Evolutionary conservation across 2,888 invertebrate genomes (phyloP), one percentile per base, ranked within the genome.

Genomic region (Entomobrya multifasciata): DNA sequence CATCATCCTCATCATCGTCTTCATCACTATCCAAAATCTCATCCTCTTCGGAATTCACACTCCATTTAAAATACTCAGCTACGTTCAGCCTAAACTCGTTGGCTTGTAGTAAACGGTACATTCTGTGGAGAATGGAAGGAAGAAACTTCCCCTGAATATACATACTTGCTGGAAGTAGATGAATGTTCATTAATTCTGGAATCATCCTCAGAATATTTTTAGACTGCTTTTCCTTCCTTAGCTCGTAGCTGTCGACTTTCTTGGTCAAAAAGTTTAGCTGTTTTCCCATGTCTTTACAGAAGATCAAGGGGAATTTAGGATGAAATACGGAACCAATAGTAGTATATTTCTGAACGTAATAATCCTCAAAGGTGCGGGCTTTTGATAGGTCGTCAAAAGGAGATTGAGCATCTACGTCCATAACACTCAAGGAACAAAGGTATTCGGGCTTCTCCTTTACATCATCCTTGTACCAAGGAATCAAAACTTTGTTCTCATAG

Each of bases 141-240:
- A 99, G 92, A 79, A 96, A 94, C 0, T 95, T 94, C 0, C 96
- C 95, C 92, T 98, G 97, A 25, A 96, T 94, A 97, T 98, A 98
- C 87, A 98, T 93, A 0, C 93, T 92, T 1, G 93, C 93, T 0
- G 93, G 93, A 52, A 94, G 92, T 1, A 94, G 93, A 91, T 94
- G 93, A 13, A 95, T 93, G 20, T 95, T 94, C 92, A 97, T 97
- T 89, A 98, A 94, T 93, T 99, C 99, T 0, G 99, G 98, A 13
- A 99, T 94, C 62, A 99, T 94, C 6, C n/a, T 65, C 10, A 57
- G 4, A 6, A 36, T 0, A 2, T 60, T 30, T 27, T 52, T 8
- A 15, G 30, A 36, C n/a, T 17, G 20, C n/a, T 47, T 36, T 17
- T 62, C 78, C 52, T 76, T 36, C 10, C 65, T 55, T 60, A 77